Evolutionary conservation across 2,888 invertebrate genomes (phyloP).

Genomic region (Drosophila basisetae): DNA sequence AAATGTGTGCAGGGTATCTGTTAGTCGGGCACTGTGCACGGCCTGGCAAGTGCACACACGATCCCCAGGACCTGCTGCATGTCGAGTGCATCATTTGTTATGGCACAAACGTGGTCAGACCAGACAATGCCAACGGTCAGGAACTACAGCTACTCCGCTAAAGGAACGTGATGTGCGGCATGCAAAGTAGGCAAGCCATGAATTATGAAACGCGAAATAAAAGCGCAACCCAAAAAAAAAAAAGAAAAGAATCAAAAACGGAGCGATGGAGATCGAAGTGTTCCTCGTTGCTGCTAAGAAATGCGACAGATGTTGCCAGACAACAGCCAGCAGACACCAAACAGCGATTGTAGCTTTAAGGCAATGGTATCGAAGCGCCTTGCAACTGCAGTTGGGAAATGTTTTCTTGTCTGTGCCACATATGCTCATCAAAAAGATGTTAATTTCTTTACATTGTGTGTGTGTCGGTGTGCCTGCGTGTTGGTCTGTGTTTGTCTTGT

Average conservation of each 20-base stretch:
- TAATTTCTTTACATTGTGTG: slow-evolving; percentile 66
- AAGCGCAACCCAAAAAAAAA: slow-evolving; percentile 33
- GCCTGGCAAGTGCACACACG: slow-evolving; percentile 13
- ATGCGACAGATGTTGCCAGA: slow-evolving; percentile 49
- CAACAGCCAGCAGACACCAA: slow-evolving; percentile 21
- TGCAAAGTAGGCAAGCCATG: slow-evolving; percentile 29
- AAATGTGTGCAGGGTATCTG: not conserved
- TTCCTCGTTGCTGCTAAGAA: slow-evolving; percentile 5
- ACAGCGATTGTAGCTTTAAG: slow-evolving; percentile 55
- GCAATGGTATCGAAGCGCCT: slow-evolving; percentile 57
- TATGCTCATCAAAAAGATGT: slow-evolving; percentile 82
- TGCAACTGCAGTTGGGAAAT: slow-evolving; percentile 28
- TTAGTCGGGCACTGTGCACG: not conserved
- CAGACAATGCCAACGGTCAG: slow-evolving; percentile 68
- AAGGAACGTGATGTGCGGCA: slow-evolving; percentile 12
- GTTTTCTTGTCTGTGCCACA: slow-evolving; percentile 71
- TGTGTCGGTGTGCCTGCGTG: not conserved
- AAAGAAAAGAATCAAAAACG: not conserved
- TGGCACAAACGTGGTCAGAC: slow-evolving; percentile 76
- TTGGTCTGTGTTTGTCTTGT: slow-evolving; percentile 74
- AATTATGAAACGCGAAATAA: slow-evolving; percentile 58
- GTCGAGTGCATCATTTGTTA: slow-evolving; percentile 74
- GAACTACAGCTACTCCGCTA: slow-evolving; percentile 24
- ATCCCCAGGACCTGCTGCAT: slow-evolving; percentile 28
- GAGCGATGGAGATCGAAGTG: slow-evolving; percentile 27